Evolutionary conservation across 2,113 vertebrate genomes (phyloP), one percentile per base, ranked within the genome.

Genomic region (Typhlomys cinereus): DNA sequence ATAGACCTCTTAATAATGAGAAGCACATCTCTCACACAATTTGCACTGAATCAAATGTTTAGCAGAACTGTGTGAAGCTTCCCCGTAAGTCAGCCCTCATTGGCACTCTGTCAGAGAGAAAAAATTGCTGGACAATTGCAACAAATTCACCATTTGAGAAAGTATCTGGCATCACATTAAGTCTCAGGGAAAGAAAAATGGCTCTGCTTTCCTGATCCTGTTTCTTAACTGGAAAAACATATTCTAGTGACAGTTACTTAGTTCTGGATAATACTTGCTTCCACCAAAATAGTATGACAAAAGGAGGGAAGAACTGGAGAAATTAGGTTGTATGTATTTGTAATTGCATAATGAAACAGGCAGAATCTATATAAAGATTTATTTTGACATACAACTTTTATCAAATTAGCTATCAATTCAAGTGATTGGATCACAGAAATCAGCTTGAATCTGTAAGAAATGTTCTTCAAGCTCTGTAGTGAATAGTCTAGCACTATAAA

Each of bases 1-100:
- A 92, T 87, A 89, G 71, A 93, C 81, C 86, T 81, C 71, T 96
- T 92, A 73, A 91, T 95, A 87, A 95, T 78, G 87, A 94, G 94
- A 95, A 91, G n/a, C 44, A 29, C 66, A 81, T 92, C 70, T 66
- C 57, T 86, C 75, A 76, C 75, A 64, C 41, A 64, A 7, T 90
- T 80, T 91, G 57, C 75, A 71, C 74, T 95, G 81, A 95, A 95
- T 94, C 90, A 95, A 78, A 91, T 88, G 87, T 76, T 93, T 92
- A 84, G 48, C 66, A 84, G 91, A 82, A 76, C 36, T 1, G 0
- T 1, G 25, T 27, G 61, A 83, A 69, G 74, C 52, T 82, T 81
- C 39, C 70, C 4, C 25, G 62, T 91, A 93, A 95, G 70, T 93
- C 88, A 92, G n/a, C 3, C 34, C 21, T 92, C 52, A 54, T 36